These are phyloP conservation scores for Lepilemur ruficaudatus DNA, from an alignment of 2,797 vertebrate genomes.

Conservation along the genomic window DNA sequence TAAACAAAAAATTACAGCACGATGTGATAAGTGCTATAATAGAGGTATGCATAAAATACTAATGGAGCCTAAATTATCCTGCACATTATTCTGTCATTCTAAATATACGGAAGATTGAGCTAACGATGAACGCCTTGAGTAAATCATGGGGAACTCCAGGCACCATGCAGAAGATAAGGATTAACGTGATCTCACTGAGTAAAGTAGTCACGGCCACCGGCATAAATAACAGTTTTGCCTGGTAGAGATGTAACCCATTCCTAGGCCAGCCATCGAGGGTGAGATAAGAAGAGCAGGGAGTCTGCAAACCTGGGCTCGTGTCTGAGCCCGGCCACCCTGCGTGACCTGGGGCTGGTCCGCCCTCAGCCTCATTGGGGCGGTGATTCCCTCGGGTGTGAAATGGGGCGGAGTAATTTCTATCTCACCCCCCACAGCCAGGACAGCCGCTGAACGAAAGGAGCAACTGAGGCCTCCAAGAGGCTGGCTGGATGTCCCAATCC, in stretches of 20 bases:
- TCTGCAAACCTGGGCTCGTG: background rate
- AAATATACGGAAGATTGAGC: slow-evolving; percentile 38
- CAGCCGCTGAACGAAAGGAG: background rate
- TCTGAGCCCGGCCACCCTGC: background rate
- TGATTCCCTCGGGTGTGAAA: background rate
- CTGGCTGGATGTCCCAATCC: background rate
- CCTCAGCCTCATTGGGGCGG: fast-evolving
- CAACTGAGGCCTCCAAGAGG: background rate
- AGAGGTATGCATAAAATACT: background rate
- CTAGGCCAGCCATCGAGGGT: background rate
- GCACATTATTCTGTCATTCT: slow-evolving; percentile 66
- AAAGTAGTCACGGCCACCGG: background rate
- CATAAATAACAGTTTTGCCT: background rate
- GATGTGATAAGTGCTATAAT: slow-evolving; percentile 50
- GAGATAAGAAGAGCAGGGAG: background rate
- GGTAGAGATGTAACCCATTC: background rate
- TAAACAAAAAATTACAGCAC: slow-evolving; percentile 54
- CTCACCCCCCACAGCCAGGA: background rate
- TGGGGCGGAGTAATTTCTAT: background rate
- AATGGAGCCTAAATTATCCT: slow-evolving; percentile 66
- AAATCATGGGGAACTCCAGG: background rate
- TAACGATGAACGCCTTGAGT: background rate
- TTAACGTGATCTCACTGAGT: background rate
- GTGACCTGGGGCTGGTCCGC: background rate
- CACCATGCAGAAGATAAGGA: background rate